phyloP scores from a whole-genome alignment of 2,888 invertebrate species.

The Dermolepida albohirtum region DNA sequence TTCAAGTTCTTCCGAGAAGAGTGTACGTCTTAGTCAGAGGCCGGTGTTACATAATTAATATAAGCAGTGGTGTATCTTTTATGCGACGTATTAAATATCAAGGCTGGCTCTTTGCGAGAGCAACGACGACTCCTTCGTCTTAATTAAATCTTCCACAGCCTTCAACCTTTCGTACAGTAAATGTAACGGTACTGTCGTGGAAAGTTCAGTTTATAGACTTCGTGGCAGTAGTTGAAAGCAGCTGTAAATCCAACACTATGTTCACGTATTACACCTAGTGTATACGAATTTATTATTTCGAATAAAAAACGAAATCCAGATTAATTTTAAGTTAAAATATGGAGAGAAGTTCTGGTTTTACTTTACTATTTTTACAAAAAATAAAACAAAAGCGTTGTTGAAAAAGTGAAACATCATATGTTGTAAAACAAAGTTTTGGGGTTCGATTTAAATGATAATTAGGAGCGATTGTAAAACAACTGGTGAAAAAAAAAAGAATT shows the following conservation, averaged over 20 bases:
- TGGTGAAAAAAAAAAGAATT: no score
- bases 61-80: slow-evolving; percentile 34
- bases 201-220: slow-evolving; percentile 17
- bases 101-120: slow-evolving; percentile 27
- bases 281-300: no score
- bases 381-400: no score
- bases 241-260: slow-evolving; percentile 13
- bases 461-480: no score
- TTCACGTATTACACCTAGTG: background rate
- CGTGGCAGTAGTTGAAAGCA: background rate
- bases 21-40: slow-evolving; percentile 34
- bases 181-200: slow-evolving; percentile 14
- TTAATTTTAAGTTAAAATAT: no score
- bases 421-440: no score
- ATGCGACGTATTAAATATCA: slow-evolving; percentile 36
- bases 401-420: no score
- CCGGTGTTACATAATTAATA: slow-evolving; percentile 39
- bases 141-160: slow-evolving; percentile 34
- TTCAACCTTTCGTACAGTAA: slow-evolving; percentile 27
- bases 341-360: no score
- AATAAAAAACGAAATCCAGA: no score
- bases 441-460: no score
- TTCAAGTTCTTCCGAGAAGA: slow-evolving; percentile 6
- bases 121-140: slow-evolving; percentile 17
- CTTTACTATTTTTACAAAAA: no score